Evolutionary conservation across 2,797 vertebrate species (phyloP).

Genomic region (Helarctos malayanus): DNA sequence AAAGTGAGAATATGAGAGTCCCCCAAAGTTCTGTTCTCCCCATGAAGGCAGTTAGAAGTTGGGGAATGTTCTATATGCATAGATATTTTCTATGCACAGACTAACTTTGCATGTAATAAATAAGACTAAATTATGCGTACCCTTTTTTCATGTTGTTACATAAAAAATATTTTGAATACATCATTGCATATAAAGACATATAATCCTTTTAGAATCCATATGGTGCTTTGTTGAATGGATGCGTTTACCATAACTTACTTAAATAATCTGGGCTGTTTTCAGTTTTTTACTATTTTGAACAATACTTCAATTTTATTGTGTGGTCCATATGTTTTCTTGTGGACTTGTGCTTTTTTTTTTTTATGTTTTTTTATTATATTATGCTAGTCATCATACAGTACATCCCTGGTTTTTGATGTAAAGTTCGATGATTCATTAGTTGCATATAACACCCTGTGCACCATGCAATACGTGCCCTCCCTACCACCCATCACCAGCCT

Average conservation of each 20-base stretch:
- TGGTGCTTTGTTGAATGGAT: background rate
- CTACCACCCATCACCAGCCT: too few species aligned
- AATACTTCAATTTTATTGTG: background rate
- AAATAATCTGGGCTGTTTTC: background rate
- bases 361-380: too few species aligned
- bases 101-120: background rate
- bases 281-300: conserved; percentile 33
- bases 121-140: background rate
- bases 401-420: too few species aligned
- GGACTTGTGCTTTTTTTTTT: too few species aligned
- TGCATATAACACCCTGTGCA: too few species aligned
- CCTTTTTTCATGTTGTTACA: background rate
- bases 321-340: background rate
- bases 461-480: too few species aligned
- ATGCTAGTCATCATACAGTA: too few species aligned
- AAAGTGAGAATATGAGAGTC: background rate
- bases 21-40: background rate
- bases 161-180: background rate
- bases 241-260: background rate
- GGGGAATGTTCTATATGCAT: background rate
- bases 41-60: background rate
- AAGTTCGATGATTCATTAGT: too few species aligned
- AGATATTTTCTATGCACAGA: background rate
- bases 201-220: background rate
- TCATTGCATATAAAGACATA: background rate